Percentiles rank a stretch among this genome's conserved stretches.
phyloP scores from a whole-genome alignment of 1,140 invertebrate genomes.

The Copidosoma floridanum region DNA sequence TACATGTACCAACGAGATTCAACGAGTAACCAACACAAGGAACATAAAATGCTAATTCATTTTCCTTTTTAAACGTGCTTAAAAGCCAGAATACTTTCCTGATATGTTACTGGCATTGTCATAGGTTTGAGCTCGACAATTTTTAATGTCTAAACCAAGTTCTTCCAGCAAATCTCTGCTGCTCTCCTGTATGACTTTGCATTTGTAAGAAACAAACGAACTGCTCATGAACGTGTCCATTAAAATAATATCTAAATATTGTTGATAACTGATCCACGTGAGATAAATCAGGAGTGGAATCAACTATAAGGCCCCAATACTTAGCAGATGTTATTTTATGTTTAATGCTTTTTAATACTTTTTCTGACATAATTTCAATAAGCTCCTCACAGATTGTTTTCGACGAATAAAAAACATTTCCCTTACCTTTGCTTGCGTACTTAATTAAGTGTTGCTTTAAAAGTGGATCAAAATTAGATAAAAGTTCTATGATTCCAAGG shows the following conservation, averaged over 20 bases:
- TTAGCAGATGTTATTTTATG: slow-evolving; percentile 15
- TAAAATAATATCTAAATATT: slow-evolving; percentile 33
- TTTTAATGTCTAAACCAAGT: slow-evolving; percentile 10
- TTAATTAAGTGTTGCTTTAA: slow-evolving; percentile 38
- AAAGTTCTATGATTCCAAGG: slow-evolving; percentile 32
- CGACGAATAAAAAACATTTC: slow-evolving; percentile 40
- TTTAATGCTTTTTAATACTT: slow-evolving; percentile 7
- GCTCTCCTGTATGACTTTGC: no score
- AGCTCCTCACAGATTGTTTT: slow-evolving; percentile 36
- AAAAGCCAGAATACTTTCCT: slow-evolving; percentile 17
- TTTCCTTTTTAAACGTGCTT: slow-evolving; percentile 9
- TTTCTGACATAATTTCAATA: slow-evolving; percentile 9
- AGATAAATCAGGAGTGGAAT: no score
- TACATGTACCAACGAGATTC: slow-evolving; percentile 14
- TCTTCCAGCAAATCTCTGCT: slow-evolving; percentile 18
- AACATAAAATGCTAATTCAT: slow-evolving; percentile 10
- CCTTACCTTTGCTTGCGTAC: slow-evolving; percentile 40
- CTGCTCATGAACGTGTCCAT: slow-evolving; percentile 17
- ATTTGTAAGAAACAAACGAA: not conserved
- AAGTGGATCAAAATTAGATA: slow-evolving; percentile 37
- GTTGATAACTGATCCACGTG: no score
- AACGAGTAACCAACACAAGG: slow-evolving; percentile 18
- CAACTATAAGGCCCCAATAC: slow-evolving; percentile 30
- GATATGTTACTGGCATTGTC: slow-evolving; percentile 23
- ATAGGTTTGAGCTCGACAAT: slow-evolving; percentile 25